Conservation (phyloP, 2,888 invertebrate genomes). For the Lasioglossum malachurum region DNA sequence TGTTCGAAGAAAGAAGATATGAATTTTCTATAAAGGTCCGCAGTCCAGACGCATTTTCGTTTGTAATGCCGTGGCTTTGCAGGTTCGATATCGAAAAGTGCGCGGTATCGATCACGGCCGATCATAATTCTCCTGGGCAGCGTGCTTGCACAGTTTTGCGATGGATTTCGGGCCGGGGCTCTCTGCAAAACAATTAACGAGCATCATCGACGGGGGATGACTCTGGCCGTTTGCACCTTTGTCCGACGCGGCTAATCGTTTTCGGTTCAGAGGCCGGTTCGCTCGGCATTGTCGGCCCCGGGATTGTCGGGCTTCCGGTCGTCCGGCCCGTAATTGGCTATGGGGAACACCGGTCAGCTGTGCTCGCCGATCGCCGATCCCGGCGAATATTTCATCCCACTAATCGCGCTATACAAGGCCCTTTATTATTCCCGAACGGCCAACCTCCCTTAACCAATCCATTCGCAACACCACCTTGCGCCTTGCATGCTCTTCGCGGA, state of each 20-base stretch:
- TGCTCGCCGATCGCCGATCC: constrained; percentile 54
- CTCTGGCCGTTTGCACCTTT: constrained; percentile 62
- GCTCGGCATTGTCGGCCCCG: constrained; percentile 23
- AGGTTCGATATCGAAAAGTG: neutral
- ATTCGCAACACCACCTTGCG: neutral
- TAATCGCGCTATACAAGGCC: constrained; percentile 22
- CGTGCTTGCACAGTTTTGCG: constrained; percentile 29
- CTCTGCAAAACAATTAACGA: constrained; percentile 11
- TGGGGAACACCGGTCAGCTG: constrained; percentile 51
- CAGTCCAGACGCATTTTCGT: neutral
- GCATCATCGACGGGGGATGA: constrained; percentile 30
- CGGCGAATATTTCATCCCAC: constrained; percentile 63
- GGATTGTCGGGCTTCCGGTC: constrained; percentile 54
- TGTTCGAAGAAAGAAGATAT: no score
- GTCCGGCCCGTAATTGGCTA: constrained; percentile 56
- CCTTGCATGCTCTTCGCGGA: neutral
- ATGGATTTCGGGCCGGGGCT: constrained; percentile 6
- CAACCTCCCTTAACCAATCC: constrained; percentile 20
- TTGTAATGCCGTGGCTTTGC: neutral
- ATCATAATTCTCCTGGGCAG: neutral
- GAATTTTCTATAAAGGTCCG: neutral
- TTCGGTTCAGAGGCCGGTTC: constrained; percentile 47
- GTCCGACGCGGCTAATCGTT: constrained; percentile 61
- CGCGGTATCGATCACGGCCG: neutral
- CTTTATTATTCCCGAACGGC: constrained; percentile 15